Evolutionary conservation across 2,797 vertebrate genomes (phyloP), one percentile per base, ranked within the genome.

Genomic region (Salarias fasciatus): DNA sequence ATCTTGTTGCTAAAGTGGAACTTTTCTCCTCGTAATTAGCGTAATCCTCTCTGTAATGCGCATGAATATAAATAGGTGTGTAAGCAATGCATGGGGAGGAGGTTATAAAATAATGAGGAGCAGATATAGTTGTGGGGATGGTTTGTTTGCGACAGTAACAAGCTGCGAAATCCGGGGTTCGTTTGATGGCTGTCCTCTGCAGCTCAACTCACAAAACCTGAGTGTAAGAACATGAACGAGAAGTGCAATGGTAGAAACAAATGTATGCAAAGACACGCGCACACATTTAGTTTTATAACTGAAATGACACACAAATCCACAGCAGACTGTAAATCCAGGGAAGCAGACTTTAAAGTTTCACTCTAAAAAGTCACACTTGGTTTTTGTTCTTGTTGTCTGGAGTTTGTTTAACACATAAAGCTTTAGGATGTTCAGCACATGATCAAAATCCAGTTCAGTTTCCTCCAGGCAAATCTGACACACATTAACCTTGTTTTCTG

Each of bases 81-180:
- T 6, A 52, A 33, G 43, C 14, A 36, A 48, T 14, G 42, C 12
- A 37, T 13, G 5, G 49, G 43, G 45, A 67, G 40, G 15, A 28
- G 47, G 60, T 42, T 52, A 58, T 54, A 33, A 74, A 76, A 85
- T 78, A 85, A 85, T 71, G 81, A 85, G 64, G 48, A 15, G 52
- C 62, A 59, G 53, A 74, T 24, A 29, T 38, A 9, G 6, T 18
- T 0, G 5, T 28, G 45, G 15, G 48, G 52, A 51, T 56, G 59
- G 44, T 68, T 61, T 64, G 62, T 70, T 74, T 67, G 59, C 13
- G 37, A 57, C 38, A 43, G 33, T 31, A 14, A 70, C 43, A 63
- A 41, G 52, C 36, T 48, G 18, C 52, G 13, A 63, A 50, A 43
- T 36, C 11, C 33, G n/a, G 6, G 9, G 47, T 29, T 57, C 0